Evolutionary conservation across 2,888 invertebrate genomes (phyloP).

Genomic region (Drosophila paranaensis): DNA sequence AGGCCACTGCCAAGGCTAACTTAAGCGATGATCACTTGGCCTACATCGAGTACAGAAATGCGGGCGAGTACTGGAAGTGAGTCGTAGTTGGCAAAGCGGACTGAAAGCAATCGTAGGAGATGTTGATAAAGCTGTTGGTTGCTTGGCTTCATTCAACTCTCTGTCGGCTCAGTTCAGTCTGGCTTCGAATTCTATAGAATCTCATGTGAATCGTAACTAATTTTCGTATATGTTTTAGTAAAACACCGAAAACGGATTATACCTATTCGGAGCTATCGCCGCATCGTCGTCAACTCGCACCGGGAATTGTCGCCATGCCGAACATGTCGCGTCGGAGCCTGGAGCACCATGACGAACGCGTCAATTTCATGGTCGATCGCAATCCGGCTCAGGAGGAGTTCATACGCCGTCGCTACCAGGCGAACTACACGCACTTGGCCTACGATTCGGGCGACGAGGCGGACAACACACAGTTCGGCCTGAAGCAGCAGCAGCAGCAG

Average conservation of each 20-base stretch:
- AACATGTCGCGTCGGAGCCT: conserved; percentile 94
- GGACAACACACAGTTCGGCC: conserved; percentile 72
- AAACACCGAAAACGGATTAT: conserved; percentile 96
- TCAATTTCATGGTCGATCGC: conserved; percentile 82
- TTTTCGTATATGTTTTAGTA: conserved; percentile 85
- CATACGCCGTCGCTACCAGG: conserved; percentile 83
- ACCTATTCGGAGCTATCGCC: conserved; percentile 94
- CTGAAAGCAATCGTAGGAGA: neutral
- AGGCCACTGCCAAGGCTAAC: conserved; percentile 69
- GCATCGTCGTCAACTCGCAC: conserved; percentile 91
- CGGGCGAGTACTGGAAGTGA: conserved; percentile 94
- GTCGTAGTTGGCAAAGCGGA: conserved; percentile 80
- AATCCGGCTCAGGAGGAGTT: conserved; percentile 82
- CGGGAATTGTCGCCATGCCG: conserved; percentile 93
- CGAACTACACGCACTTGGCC: conserved; percentile 60
- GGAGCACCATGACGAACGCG: conserved; percentile 86
- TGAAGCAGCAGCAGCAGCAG: conserved; percentile 64
- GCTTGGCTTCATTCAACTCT: neutral
- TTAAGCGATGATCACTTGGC: conserved; percentile 86
- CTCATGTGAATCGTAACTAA: neutral
- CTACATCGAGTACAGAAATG: conserved; percentile 90
- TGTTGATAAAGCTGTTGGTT: neutral
- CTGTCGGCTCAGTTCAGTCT: neutral
- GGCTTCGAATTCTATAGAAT: neutral
- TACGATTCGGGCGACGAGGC: conserved; percentile 84